Evolutionary conservation across 1,140 invertebrate species (phyloP).

Genomic region (Cheumatopsyche charites): DNA sequence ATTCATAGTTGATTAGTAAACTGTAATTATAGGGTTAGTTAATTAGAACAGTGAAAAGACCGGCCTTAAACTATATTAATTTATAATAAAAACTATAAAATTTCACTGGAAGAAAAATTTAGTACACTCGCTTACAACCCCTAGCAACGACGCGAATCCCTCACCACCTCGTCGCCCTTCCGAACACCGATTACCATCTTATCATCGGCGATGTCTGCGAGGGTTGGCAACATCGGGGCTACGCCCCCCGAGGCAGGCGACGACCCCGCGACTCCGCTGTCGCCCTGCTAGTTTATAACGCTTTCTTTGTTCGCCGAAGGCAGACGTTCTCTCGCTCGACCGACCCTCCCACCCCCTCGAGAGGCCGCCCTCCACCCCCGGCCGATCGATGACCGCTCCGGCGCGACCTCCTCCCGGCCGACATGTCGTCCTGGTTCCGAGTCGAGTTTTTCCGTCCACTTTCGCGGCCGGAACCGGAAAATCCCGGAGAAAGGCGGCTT

Average conservation of each 20-base stretch:
- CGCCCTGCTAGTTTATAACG: conserved; percentile 45
- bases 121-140: too few species aligned
- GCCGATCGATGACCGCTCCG: background rate
- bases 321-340: conserved; percentile 27
- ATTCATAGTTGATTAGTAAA: too few species aligned
- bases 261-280: background rate
- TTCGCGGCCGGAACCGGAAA: conserved; percentile 43
- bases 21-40: too few species aligned
- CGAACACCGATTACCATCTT: too few species aligned
- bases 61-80: too few species aligned
- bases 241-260: conserved; percentile 25
- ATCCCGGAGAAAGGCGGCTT: conserved; percentile 36
- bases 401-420: background rate
- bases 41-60: too few species aligned
- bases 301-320: conserved; percentile 49
- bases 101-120: too few species aligned
- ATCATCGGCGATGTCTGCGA: too few species aligned
- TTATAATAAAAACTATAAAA: too few species aligned
- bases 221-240: background rate
- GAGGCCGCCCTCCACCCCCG: too few species aligned
- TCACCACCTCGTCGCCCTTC: too few species aligned
- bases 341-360: conserved; percentile 1
- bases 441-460: conserved; percentile 47
- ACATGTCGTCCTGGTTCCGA: conserved; percentile 34
- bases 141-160: too few species aligned